A percentile compares a stretch with the other conserved stretches of the same genome.
These are phyloP conservation scores for Melitaea athalia DNA, from an alignment of 2,888 invertebrate species.

Conservation along the genomic window DNA sequence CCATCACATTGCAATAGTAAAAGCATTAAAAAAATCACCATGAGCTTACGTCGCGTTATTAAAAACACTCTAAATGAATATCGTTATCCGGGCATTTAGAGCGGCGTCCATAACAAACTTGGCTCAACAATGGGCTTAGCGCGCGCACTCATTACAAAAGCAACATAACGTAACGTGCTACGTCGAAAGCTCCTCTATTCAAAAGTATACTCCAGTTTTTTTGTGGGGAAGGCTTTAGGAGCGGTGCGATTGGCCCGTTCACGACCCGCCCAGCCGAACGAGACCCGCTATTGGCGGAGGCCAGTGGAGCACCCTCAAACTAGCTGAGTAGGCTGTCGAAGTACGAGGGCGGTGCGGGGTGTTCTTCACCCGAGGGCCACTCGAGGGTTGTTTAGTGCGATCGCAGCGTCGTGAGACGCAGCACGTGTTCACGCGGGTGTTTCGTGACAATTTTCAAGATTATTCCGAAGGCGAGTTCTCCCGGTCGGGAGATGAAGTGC, in stretches of 20 bases:
- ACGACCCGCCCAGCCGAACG: slow-evolving; percentile 68
- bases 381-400: slow-evolving; percentile 81
- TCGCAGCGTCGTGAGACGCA: slow-evolving; percentile 76
- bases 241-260: slow-evolving; percentile 60
- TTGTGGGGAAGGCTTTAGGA: slow-evolving; percentile 71
- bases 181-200: slow-evolving; percentile 81
- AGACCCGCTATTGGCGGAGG: slow-evolving; percentile 64
- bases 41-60: slow-evolving; percentile 76
- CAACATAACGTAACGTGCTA: slow-evolving; percentile 80
- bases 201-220: slow-evolving; percentile 80
- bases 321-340: slow-evolving; percentile 80
- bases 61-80: slow-evolving; percentile 81
- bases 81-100: slow-evolving; percentile 78
- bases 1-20: slow-evolving; percentile 17
- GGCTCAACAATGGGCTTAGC: slow-evolving; percentile 82
- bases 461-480: slow-evolving; percentile 79
- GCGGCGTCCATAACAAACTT: slow-evolving; percentile 80
- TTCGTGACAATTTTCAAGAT: slow-evolving; percentile 63
- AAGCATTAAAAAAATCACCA: slow-evolving; percentile 47
- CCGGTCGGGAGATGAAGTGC: slow-evolving; percentile 80
- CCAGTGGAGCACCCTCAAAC: slow-evolving; percentile 77
- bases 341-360: slow-evolving; percentile 79
- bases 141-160: slow-evolving; percentile 82
- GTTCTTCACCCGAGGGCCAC: slow-evolving; percentile 81
- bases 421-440: slow-evolving; percentile 74